Conservation (phyloP, 2,797 vertebrate species). For the Alectoris magna region DNA sequence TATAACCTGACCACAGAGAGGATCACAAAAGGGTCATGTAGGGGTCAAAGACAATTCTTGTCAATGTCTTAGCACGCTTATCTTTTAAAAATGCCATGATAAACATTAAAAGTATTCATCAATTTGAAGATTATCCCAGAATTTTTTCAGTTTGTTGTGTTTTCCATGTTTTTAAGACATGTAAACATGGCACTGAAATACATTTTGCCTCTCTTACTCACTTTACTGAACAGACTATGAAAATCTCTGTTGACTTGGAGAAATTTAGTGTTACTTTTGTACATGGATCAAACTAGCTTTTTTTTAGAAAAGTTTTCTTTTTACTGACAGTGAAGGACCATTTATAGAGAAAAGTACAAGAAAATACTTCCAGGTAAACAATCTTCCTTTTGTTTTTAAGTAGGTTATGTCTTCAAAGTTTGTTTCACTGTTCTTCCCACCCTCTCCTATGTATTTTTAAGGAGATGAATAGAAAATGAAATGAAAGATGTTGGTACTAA, state of each 20-base stretch:
- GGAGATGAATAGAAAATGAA: not conserved
- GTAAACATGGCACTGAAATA: not conserved
- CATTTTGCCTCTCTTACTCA: not conserved
- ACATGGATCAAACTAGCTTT: not conserved
- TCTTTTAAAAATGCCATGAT: not conserved
- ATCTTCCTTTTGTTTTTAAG: not conserved
- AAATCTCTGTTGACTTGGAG: not conserved
- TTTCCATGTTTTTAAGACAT: not conserved
- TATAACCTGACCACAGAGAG: not conserved
- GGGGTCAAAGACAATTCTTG: not conserved
- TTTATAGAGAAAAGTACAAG: not conserved
- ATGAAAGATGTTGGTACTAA: not conserved
- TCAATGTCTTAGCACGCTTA: not conserved
- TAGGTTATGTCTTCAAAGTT: not conserved
- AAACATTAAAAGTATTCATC: not conserved
- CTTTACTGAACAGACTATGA: constrained; percentile 14
- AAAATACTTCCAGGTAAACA: not conserved
- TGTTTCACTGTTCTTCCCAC: not conserved
- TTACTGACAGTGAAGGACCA: not conserved
- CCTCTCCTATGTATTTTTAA: constrained; percentile 9
- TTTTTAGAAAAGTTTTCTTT: not conserved
- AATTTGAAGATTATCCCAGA: not conserved
- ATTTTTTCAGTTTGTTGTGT: not conserved
- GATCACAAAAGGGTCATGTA: not conserved
- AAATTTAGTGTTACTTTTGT: not conserved